Base-by-base conservation (phyloP, 2,888 invertebrate species). In the Drosophila kokeensis region DNA sequence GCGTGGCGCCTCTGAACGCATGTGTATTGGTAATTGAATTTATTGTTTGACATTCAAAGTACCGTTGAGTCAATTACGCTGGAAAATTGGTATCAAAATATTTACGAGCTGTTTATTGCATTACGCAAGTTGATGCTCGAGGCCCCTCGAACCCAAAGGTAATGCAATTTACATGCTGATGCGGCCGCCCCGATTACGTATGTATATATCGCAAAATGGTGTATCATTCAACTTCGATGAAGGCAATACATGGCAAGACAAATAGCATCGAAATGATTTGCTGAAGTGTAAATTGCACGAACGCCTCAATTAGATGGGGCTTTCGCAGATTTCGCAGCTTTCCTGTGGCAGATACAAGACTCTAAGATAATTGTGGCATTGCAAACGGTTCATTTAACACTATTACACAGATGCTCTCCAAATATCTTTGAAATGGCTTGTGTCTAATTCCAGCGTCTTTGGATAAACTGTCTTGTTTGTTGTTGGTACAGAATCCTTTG, bases 21-120 rank as follows among this genome's bases (percentile, higher is more conserved):
- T 86, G 80, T 87, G 83, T 82, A 81, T 85, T 82, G 80, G 87
- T 91, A 91, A 91, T 91, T 91, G 92, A 91, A 92, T 91, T 91
- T 91, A 92, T 90, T 87, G 87, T 90, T 92, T 92, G 91, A 91
- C 91, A 91, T 83, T 90, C 83, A 90, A 91, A 91, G 89, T 91
- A 90, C 83, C 85, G 82, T 91, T 89, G 84, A 91, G 87, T 91
- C 92, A 92, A 91, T 91, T 91, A 91, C 90, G 78, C 81, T 76
- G 86, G 79, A 88, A 89, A 91, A 91, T 91, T 89, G 89, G 90
- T 90, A 91, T 89, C 91, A 89, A 89, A 91, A 90, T 89, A 90
- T 89, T 89, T 89, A 89, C 89, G 89, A 90, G 82, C 89, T 84
- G 87, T 90, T 89, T 87, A 90, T 89, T 90, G 89, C 89, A 84